phyloP scores from a whole-genome alignment of 2,113 vertebrate species.

The Chiloscyllium plagiosum region DNA sequence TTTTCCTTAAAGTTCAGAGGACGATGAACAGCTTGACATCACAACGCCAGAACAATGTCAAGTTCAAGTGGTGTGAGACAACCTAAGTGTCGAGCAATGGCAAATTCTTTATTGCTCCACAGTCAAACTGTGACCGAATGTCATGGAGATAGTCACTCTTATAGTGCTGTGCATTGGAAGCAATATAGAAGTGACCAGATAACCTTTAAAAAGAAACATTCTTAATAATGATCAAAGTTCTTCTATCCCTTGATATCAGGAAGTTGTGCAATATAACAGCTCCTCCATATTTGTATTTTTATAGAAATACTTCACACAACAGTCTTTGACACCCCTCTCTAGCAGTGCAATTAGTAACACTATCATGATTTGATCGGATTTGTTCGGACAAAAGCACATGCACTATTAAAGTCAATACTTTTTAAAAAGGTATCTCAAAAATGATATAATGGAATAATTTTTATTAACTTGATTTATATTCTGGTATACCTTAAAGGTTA shows the following conservation, averaged over 20 bases:
- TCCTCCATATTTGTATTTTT: neutral
- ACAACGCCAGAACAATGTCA: neutral
- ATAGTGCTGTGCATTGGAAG: neutral
- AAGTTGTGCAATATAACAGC: neutral
- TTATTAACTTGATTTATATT: neutral
- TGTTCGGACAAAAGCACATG: neutral
- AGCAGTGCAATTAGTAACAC: neutral
- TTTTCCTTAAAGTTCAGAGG: neutral
- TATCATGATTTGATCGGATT: neutral
- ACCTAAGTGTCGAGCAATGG: neutral
- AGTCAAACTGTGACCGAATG: neutral
- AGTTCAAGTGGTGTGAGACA: neutral
- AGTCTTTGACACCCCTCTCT: neutral
- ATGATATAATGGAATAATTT: neutral
- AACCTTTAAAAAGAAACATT: neutral
- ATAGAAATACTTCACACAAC: neutral
- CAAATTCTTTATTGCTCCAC: neutral
- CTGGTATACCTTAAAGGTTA: neutral
- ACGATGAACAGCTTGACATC: neutral
- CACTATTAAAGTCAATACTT: neutral
- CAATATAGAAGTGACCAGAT: neutral
- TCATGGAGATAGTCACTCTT: neutral
- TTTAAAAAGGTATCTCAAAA: neutral
- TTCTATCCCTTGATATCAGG: neutral
- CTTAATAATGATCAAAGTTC: neutral